These are phyloP conservation scores for Campopleginae sp. DNA, from an alignment of 2,888 invertebrate species.

Conservation along the genomic window DNA sequence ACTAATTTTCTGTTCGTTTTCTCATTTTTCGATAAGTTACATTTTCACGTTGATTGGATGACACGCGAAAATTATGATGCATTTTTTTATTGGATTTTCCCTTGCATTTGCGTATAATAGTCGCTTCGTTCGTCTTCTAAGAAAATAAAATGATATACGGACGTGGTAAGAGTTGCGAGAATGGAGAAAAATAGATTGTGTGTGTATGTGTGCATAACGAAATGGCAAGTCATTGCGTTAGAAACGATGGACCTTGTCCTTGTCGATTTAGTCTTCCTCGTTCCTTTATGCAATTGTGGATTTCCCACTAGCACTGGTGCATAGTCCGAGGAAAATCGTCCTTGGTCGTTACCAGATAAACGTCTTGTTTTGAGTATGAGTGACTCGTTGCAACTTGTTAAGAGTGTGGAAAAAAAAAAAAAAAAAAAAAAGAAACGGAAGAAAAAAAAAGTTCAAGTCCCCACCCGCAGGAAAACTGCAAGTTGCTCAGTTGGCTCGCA, in stretches of 20 bases:
- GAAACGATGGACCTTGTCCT: conserved; percentile 46
- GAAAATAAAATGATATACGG: background rate
- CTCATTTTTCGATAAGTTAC: too few relatives aligned
- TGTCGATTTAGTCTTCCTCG: conserved; percentile 58
- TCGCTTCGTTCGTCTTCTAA: background rate
- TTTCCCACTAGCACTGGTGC: background rate
- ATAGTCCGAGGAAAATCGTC: background rate
- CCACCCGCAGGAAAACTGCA: conserved; percentile 7
- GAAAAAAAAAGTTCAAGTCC: background rate
- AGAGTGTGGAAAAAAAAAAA: background rate
- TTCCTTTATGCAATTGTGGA: conserved; percentile 44
- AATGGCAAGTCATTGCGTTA: conserved; percentile 36
- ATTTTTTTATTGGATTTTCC: background rate
- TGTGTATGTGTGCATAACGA: background rate
- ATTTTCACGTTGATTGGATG: background rate
- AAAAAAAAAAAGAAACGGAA: background rate
- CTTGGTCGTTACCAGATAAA: conserved; percentile 5
- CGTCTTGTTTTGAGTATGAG: background rate
- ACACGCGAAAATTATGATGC: background rate
- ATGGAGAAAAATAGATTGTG: background rate
- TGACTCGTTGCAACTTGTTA: background rate
- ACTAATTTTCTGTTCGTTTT: too few relatives aligned
- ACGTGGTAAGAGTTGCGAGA: background rate
- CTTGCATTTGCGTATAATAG: background rate
- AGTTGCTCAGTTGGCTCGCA: background rate